Base-by-base conservation (phyloP, 1,140 invertebrate genomes). In the Teleopsis dalmanni region DNA sequence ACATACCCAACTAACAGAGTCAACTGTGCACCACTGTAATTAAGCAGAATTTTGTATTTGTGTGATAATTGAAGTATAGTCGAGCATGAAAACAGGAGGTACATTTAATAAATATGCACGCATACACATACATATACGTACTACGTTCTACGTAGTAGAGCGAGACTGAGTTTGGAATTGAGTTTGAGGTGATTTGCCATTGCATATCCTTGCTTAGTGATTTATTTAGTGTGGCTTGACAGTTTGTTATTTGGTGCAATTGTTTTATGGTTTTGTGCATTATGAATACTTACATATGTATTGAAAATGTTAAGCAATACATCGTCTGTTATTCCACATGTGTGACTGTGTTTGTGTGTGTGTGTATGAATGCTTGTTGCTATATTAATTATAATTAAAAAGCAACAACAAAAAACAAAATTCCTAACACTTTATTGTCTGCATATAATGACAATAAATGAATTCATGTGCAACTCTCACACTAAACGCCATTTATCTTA, bases 201-300 rank as follows among this genome's bases (percentile, higher is more conserved):
- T n/a, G n/a, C n/a, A n/a, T n/a, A n/a, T n/a, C n/a, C n/a, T n/a
- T n/a, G n/a, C n/a, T n/a, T n/a, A n/a, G n/a, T n/a, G 27, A 41
- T 25, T 42, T 42, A 26, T 42, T 41, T 42, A 42, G 23, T 42
- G n/a, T n/a, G 35, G 9, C 23, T 42, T 42, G 40, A 26, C 23
- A 27, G 23, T 42, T 42, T 26, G 22, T 22, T 42, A 26, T 27
- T 42, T 26, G 40, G 40, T 26, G 23, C 40, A 27, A 42, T 26
- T 26, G 14, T 27, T 42, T 27, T 42, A 42, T 42, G 40, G 40
- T 6, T 26, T 42, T n/a, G 7, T 27, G n/a, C n/a, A 42, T 11
- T 13, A 41, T 19, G 19, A 2, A 26, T n/a, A 41, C 38, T 26
- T 5, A 41, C n/a, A 4, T 11, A 34, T 34, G 6, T 34, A 16